Conservation (phyloP, 2,888 invertebrate genomes). For the Tromatobia lineatoria region DNA sequence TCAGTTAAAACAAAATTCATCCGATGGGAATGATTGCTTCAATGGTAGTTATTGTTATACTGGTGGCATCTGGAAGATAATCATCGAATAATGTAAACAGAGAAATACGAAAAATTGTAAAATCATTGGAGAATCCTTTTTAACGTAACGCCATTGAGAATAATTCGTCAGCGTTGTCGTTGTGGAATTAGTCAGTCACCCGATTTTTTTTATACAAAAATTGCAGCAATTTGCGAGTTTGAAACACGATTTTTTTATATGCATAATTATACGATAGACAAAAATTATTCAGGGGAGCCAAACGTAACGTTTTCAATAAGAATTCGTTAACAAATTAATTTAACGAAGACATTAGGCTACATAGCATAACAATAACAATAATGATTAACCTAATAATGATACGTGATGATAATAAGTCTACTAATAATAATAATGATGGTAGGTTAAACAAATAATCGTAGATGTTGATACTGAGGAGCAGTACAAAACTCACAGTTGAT, state of each 20-base stretch:
- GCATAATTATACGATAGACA: slow-evolving; percentile 21
- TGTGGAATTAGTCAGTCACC: not conserved
- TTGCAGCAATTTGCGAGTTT: not conserved
- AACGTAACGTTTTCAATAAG: slow-evolving; percentile 10
- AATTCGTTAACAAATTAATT: slow-evolving; percentile 25
- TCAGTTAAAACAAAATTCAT: slow-evolving; percentile 13
- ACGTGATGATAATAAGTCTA: slow-evolving; percentile 28
- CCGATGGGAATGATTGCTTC: slow-evolving; percentile 17
- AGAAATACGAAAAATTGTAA: slow-evolving; percentile 11
- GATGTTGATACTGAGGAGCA: slow-evolving; percentile 29
- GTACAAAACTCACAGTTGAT: slow-evolving; percentile 16
- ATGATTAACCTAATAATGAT: slow-evolving; percentile 32
- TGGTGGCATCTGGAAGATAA: slow-evolving; percentile 35
- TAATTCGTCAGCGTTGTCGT: not conserved
- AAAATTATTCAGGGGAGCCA: not conserved
- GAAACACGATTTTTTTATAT: not conserved
- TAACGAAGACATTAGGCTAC: slow-evolving; percentile 30
- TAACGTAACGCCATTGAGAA: not conserved
- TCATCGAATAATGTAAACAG: not conserved
- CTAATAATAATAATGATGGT: slow-evolving; percentile 36
- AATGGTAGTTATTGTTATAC: slow-evolving; percentile 9
- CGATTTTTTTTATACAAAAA: slow-evolving; percentile 12
- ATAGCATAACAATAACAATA: slow-evolving; percentile 21
- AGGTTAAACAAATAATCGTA: slow-evolving; percentile 36
- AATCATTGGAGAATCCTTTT: not conserved